phyloP scores from a whole-genome alignment of 1,140 invertebrate genomes.

The Drosophila setifemur region DNA sequence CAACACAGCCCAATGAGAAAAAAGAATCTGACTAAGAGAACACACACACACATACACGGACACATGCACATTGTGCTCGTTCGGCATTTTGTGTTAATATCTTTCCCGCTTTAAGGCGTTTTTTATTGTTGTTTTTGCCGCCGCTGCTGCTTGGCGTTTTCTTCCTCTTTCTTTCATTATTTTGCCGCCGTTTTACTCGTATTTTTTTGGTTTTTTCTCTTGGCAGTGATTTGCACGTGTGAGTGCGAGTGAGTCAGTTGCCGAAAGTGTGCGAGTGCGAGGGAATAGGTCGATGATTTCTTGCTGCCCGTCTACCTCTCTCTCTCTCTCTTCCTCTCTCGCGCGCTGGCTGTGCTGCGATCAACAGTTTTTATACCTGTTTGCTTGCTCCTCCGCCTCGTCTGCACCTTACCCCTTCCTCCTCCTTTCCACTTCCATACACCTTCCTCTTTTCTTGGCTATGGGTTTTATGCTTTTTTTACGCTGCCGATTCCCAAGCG shows the following conservation, averaged over 20 bases:
- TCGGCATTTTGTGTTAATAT: constrained; percentile 44
- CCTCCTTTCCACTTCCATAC: not conserved
- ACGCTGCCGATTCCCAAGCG: constrained; percentile 52
- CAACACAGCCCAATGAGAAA: not conserved
- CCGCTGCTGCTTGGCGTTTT: constrained; percentile 43
- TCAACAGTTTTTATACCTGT: constrained; percentile 76
- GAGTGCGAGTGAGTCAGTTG: constrained; percentile 50
- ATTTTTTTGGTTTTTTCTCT: constrained; percentile 24
- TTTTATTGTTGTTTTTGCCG: constrained; percentile 29
- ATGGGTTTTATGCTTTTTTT: constrained; percentile 38
- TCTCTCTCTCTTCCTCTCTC: not conserved
- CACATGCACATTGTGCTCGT: constrained; percentile 18
- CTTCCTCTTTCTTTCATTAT: constrained; percentile 61
- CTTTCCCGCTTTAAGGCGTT: constrained; percentile 14
- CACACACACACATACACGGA: no score
- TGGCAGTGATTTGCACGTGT: constrained; percentile 53
- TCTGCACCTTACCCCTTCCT: not conserved
- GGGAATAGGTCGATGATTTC: constrained; percentile 40
- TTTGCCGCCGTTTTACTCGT: constrained; percentile 35
- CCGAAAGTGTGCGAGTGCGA: constrained; percentile 2
- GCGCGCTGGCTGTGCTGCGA: constrained; percentile 37
- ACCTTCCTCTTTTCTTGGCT: constrained; percentile 5
- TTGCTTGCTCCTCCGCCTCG: constrained; percentile 28
- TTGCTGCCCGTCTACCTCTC: constrained; percentile 5
- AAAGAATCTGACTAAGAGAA: constrained; percentile 18